Evolutionary conservation across 2,113 vertebrate genomes (phyloP), one percentile per base, ranked within the genome.

Genomic region (Trichechus manatus): DNA sequence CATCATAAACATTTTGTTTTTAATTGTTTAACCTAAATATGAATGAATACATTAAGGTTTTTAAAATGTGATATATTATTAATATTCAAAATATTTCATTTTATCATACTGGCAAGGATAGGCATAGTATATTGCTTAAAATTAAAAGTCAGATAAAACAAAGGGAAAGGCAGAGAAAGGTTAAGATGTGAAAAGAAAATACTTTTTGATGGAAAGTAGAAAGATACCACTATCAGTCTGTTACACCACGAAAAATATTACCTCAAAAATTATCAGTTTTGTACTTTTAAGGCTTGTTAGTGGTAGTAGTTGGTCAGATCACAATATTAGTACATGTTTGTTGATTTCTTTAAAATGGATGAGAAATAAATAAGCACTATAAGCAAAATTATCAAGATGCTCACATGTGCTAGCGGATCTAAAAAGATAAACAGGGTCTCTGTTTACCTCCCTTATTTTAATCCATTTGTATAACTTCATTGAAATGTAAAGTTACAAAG

Each of bases 1-100:
- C 23, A 92, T 3, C 27, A 75, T 81, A 91, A 97, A 81, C 2
- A 27, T 63, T 59, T 93, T 95, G 5, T 13, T 89, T 93, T n/a
- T 86, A 85, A 82, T 82, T 50, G 14, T 53, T 89, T 89, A 79
- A 87, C 3, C 74, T 47, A 82, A 94, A 86, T 23, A 75, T 47
- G 7, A 84, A n/a, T 63, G 64, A 78, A 78, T 78, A 66, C 27
- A 83, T 53, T 91, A 44, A 82, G 4, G 33, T 85, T 94, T 95
- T 80, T 53, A 68, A 95, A 80, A 94, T 72, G 17, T 59, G 33
- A 4, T 74, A 5, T 64, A 29, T 64, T 47, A 42, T 9, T 66
- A 79, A 29, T 56, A 79, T 47, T 87, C 5, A 86, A 86, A 94
- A 20, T 39, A 91, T 68, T 91, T 80, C 56, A 70, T 53, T 87